Evolutionary conservation across 1,140 invertebrate species (phyloP), one percentile per base, ranked within the genome.

Genomic region (Macrocentrus cingulum): DNA sequence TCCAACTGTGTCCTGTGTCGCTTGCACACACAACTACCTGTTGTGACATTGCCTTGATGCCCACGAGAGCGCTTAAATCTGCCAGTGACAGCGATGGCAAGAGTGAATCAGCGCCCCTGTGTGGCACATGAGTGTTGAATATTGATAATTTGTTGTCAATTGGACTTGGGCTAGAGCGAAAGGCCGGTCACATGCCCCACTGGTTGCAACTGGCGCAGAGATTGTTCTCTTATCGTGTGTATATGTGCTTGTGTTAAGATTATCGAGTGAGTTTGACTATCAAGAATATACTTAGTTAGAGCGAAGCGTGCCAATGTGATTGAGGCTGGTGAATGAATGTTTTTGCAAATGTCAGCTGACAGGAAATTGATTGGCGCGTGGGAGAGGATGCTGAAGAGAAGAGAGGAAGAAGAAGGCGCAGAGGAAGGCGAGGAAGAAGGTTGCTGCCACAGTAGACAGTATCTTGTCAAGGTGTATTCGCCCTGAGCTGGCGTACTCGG

Each of bases 401-500:
- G 29, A 56, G 60, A 36, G 49, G 23, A 42, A 58, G 56, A 53
- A 55, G 58, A 59, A 61, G 62, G 61, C 56, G 67, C 60, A 62
- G 64, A 60, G 53, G 67, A 59, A 65, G 29, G 50, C 54, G 58
- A 56, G 48, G 58, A 59, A 63, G 60, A 64, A 59, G n/a, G n/a
- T n/a, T n/a, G 66, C 58, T 57, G 11, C 29, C 4, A 46, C 32
- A 13, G 34, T 34, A 34, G 16, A 46, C 20, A 37, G 1, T 6
- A 32, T n/a, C 2, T 39, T 42, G 20, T 22, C 15, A 22, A 42
- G 42, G 23, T 37, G 46, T 49, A 55, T 69, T 68, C 48, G 64
- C 63, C 68, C 68, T 78, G 74, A 76, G 71, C 82, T 84, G 83
- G 83, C 83, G 81, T 83, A 82, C 74, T 70, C 77, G 72, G 80